Percentiles rank a stretch among this genome's conserved stretches.
Evolutionary conservation across 92 coral and sea anemone species (phyloP).

Genomic region (Anthopleura xanthogrammica): DNA sequence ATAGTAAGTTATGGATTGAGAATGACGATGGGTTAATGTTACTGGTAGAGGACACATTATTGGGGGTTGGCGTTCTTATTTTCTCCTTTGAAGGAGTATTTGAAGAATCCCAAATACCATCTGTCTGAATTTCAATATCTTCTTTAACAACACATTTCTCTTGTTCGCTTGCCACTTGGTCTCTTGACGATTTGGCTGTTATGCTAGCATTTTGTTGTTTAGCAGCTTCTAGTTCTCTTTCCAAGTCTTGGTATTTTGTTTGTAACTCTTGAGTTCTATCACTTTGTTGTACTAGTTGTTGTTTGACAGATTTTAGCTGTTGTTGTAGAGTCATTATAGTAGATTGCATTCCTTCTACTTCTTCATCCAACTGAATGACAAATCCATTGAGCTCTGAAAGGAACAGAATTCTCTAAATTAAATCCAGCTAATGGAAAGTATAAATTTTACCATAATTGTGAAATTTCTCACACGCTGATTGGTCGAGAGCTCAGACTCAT

Average conservation of each 20-base stretch:
- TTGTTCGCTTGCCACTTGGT: constrained; percentile 31
- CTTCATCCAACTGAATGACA: constrained; percentile 97
- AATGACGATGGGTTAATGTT: constrained; percentile 51
- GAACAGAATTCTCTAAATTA: neutral
- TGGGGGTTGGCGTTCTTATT: constrained; percentile 40
- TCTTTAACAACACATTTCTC: constrained; percentile 27
- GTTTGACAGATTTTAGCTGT: constrained; percentile 85
- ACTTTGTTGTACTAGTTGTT: constrained; percentile 59
- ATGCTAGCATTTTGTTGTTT: constrained; percentile 53
- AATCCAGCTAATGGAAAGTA: neutral
- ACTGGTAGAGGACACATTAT: constrained; percentile 18
- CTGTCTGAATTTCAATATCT: constrained; percentile 16
- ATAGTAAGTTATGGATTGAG: constrained; percentile 73
- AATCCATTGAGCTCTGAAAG: constrained; percentile 91
- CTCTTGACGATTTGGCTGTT: constrained; percentile 41
- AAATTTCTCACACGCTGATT: too few species aligned
- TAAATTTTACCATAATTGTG: too few species aligned
- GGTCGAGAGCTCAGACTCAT: too few species aligned
- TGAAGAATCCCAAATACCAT: constrained; percentile 2
- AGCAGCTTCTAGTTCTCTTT: constrained; percentile 52
- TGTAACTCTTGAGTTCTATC: constrained; percentile 36
- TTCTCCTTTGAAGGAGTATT: constrained; percentile 16
- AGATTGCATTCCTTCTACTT: constrained; percentile 99
- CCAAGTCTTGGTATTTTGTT: constrained; percentile 53
- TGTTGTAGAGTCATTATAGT: constrained; percentile 96